phyloP scores from a whole-genome alignment of 2,888 invertebrate species.

The Lypha dubia region DNA sequence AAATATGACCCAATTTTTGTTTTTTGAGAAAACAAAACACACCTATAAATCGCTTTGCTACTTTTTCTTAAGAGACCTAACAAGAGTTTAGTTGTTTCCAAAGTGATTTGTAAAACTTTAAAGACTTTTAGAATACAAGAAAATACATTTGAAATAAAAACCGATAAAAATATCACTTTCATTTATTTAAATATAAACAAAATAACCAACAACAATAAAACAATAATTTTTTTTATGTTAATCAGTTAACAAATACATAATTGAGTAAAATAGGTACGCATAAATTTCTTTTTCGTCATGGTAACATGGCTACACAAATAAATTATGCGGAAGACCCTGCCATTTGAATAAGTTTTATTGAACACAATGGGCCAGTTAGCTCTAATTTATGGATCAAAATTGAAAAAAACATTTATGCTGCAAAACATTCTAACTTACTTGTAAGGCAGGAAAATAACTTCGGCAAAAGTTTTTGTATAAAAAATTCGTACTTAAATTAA shows the following conservation, averaged over 20 bases:
- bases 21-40: constrained; percentile 3
- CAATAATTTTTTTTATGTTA: constrained; percentile 21
- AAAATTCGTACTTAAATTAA: no score
- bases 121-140: not conserved
- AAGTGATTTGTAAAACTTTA: not conserved
- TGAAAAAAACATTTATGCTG: no score
- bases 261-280: not conserved
- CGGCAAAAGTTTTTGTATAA: no score
- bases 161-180: constrained; percentile 55
- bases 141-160: not conserved
- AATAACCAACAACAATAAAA: no score
- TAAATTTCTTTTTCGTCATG: constrained; percentile 62
- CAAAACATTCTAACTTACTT: no score
- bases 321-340: not conserved
- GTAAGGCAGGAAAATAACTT: no score
- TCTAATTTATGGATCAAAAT: not conserved
- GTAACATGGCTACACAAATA: constrained; percentile 47
- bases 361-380: not conserved
- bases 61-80: not conserved
- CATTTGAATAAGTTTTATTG: not conserved
- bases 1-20: constrained; percentile 54
- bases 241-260: not conserved
- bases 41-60: constrained; percentile 25
- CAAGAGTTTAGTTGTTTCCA: constrained; percentile 2
- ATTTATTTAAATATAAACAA: constrained; percentile 64